phyloP scores from a whole-genome alignment of 2,113 vertebrate genomes.

The Paradoxurus hermaphroditus region DNA sequence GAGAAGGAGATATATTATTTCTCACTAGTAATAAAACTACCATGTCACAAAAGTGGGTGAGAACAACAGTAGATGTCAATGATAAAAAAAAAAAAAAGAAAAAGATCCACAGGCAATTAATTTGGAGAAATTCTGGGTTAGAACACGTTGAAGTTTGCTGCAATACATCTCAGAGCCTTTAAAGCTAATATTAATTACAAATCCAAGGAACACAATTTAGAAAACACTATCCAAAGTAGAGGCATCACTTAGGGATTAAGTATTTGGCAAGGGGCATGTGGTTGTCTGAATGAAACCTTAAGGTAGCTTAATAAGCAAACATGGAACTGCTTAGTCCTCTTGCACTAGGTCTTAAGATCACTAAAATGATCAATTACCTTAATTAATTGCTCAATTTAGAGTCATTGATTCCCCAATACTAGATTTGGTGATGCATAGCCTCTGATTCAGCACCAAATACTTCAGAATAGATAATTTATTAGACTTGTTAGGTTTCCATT shows the following conservation, averaged over 20 bases:
- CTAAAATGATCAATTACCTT: neutral
- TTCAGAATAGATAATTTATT: neutral
- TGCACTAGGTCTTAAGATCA: neutral
- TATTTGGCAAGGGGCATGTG: neutral
- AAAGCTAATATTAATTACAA: constrained; percentile 25
- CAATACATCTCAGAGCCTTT: neutral
- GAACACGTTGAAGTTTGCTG: neutral
- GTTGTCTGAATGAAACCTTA: neutral
- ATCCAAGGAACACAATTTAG: neutral
- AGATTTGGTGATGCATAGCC: neutral
- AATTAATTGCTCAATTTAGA: neutral
- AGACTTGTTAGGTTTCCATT: neutral
- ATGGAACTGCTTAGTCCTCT: neutral
- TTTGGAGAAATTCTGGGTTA: neutral
- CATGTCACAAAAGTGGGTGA: neutral
- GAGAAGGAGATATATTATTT: too few species aligned
- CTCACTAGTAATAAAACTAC: neutral
- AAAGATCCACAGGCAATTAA: neutral
- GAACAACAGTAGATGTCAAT: neutral
- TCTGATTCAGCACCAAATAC: neutral
- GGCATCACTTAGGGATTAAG: neutral
- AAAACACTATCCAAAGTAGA: neutral
- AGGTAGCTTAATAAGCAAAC: neutral
- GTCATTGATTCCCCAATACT: neutral
- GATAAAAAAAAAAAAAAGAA: neutral